Conservation (phyloP, 92 coral and sea anemone genomes). For the Phymanthus crucifer region DNA sequence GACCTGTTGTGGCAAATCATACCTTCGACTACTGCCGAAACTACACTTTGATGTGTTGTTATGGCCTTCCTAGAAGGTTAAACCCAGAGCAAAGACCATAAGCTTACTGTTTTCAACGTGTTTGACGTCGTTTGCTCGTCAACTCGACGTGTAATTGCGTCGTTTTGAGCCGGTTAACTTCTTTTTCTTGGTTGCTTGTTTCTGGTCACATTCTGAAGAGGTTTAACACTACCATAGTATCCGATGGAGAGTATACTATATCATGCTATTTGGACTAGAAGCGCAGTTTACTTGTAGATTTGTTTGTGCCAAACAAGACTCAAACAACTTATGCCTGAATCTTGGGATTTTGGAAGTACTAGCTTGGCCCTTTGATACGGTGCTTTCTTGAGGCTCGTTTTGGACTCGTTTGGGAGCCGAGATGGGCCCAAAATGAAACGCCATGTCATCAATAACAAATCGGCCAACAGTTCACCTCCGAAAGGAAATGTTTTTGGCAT, state of each 20-base stretch:
- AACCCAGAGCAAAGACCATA: not conserved
- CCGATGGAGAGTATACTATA: constrained; percentile 11
- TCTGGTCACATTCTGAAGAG: constrained; percentile 24
- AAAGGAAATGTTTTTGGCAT: constrained; percentile 93
- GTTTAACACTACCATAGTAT: constrained; percentile 18
- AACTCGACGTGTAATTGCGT: not conserved
- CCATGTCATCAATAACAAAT: constrained; percentile 84
- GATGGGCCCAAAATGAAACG: constrained; percentile 88
- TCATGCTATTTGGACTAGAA: constrained; percentile 19
- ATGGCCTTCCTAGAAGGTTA: constrained; percentile 2
- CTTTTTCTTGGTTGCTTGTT: not conserved
- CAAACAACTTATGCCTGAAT: not conserved
- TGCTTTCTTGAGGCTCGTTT: not conserved
- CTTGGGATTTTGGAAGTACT: not conserved
- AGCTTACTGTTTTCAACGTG: not conserved
- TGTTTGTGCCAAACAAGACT: constrained; percentile 1
- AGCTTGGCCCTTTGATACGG: not conserved
- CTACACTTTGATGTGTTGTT: not conserved
- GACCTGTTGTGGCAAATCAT: not conserved
- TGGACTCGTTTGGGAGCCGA: constrained; percentile 7
- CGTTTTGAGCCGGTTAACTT: not conserved
- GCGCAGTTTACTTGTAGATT: not conserved
- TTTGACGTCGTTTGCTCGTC: not conserved
- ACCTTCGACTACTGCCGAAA: not conserved
- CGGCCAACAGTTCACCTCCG: constrained; percentile 61